A percentile compares a stretch with the other conserved stretches of the same genome.
phyloP scores from a whole-genome alignment of 2,797 vertebrate species.

The Zenarchopterus dispar region DNA sequence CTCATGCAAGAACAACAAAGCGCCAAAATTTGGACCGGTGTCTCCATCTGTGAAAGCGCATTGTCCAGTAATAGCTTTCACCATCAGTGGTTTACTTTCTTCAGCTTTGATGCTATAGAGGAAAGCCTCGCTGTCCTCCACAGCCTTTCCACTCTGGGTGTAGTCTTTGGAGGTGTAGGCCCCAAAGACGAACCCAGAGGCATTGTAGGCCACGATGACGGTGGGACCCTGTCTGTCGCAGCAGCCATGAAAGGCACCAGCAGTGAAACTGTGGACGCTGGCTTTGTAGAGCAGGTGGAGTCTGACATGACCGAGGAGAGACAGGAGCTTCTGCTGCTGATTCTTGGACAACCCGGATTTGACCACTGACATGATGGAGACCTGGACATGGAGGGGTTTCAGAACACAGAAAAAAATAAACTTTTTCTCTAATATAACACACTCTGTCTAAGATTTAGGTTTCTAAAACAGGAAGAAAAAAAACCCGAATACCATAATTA shows the following conservation, averaged over 20 bases:
- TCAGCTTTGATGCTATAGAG: slow-evolving; percentile 63
- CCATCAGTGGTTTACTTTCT: slow-evolving; percentile 35
- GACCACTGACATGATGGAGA: slow-evolving; percentile 56
- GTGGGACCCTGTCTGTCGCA: slow-evolving; percentile 70
- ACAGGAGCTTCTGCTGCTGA: slow-evolving; percentile 61
- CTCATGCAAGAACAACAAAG: slow-evolving; percentile 48
- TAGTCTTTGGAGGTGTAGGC: slow-evolving; percentile 69
- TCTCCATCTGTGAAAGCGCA: slow-evolving; percentile 31
- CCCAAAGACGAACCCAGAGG: slow-evolving; percentile 65
- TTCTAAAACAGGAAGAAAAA: not conserved
- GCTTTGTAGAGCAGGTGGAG: slow-evolving; percentile 78
- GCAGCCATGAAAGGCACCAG: slow-evolving; percentile 42
- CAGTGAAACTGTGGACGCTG: slow-evolving; percentile 59
- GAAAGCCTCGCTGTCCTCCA: slow-evolving; percentile 64
- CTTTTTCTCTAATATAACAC: not conserved
- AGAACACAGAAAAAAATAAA: not conserved
- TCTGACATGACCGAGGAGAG: slow-evolving; percentile 54
- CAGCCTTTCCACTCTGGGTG: not conserved
- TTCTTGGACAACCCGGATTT: slow-evolving; percentile 55
- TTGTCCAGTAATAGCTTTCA: slow-evolving; percentile 30
- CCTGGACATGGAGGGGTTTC: slow-evolving; percentile 3
- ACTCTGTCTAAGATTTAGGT: not conserved
- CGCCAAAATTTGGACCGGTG: slow-evolving; percentile 52
- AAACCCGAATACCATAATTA: too few relatives aligned
- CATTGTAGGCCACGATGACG: slow-evolving; percentile 62